Base-by-base conservation (phyloP, 30 jellyfish, hydroid and myxozoan genomes). In the Haliclystus octoradiatus region DNA sequence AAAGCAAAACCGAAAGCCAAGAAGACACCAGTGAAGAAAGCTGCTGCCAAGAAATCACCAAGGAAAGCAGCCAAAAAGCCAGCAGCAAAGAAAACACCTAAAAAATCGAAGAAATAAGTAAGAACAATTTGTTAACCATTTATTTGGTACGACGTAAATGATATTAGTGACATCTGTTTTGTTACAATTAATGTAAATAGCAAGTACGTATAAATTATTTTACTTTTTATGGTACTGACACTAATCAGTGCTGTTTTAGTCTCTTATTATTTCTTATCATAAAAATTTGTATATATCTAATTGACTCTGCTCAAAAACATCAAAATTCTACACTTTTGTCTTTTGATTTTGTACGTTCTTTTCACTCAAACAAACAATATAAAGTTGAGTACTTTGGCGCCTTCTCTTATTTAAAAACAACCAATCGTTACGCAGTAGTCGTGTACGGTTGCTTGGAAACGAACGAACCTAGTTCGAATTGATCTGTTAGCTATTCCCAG, bases 51-150 rank as follows among this genome's bases (percentile, higher is more conserved):
- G 81, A 77, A 77, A 47, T 53, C 90, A 32, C 75, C 81, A 27
- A 73, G 62, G 70, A 77, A 69, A 35, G 65, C 72, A 33, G 90
- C 76, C 4, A 63, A 71, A 72, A 66, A 66, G 40, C 73, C 88
- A 50, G 74, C 79, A 7, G 92, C 92, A 50, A 78, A 78, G 72
- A 62, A 65, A 75, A 73, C 92, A 30, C 69, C 82, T 26, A 65
- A 64, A 73, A 80, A 71, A 80, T 73, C 77, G 19, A 80, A 80
- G 81, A 80, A 80, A 72, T 64, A 71, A 72, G 31, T 1, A 2
- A 66, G 34, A 29, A 19, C 49, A 63, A 29, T 52, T 23, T 7
- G 61, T 5, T 9, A 40, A 19, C 57, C 57, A 40, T 40, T 40
- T 40, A 5, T 9, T 19, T 40, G 57, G 57, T 19, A 40, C 14